Evolutionary conservation across 2,797 vertebrate species (phyloP).

Genomic region (Decapterus maruadsi): DNA sequence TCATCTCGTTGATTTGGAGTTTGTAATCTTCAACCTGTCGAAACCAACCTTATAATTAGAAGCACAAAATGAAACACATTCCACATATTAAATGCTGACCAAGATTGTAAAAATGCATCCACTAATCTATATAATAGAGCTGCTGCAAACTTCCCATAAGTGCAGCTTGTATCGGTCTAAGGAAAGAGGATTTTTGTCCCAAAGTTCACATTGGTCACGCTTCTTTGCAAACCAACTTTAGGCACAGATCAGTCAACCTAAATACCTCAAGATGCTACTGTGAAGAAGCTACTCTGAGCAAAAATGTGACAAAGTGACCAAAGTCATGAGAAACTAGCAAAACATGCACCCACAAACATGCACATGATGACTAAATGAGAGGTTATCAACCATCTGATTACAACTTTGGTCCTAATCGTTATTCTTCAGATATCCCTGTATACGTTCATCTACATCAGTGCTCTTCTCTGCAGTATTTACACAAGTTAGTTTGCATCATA

Average conservation of each 20-base stretch:
- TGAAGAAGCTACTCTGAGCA: slow-evolving; percentile 69
- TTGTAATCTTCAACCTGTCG: slow-evolving; percentile 82
- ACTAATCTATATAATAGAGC: slow-evolving; percentile 11
- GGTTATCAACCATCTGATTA: slow-evolving; percentile 78
- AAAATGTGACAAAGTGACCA: slow-evolving; percentile 81
- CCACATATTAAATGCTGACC: background rate
- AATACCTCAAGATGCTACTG: slow-evolving; percentile 79
- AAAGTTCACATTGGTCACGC: slow-evolving; percentile 64
- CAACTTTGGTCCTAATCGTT: slow-evolving; percentile 75
- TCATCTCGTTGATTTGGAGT: slow-evolving; percentile 82
- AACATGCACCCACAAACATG: slow-evolving; percentile 77
- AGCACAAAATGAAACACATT: slow-evolving; percentile 4
- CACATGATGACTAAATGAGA: slow-evolving; percentile 79
- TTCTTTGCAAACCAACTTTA: slow-evolving; percentile 56
- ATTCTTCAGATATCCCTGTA: slow-evolving; percentile 71
- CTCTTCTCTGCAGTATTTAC: slow-evolving; percentile 35
- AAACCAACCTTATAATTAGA: slow-evolving; percentile 44
- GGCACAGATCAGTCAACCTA: slow-evolving; percentile 59
- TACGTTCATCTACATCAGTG: slow-evolving; percentile 45
- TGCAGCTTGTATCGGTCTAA: slow-evolving; percentile 46
- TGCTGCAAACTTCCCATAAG: slow-evolving; percentile 57
- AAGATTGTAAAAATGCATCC: slow-evolving; percentile 1
- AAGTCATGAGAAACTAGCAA: slow-evolving; percentile 78
- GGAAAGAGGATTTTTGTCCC: slow-evolving; percentile 50
- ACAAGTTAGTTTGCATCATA: slow-evolving; percentile 39